phyloP scores from a whole-genome alignment of 1,140 invertebrate species.

The Drosophila virilis region DNA sequence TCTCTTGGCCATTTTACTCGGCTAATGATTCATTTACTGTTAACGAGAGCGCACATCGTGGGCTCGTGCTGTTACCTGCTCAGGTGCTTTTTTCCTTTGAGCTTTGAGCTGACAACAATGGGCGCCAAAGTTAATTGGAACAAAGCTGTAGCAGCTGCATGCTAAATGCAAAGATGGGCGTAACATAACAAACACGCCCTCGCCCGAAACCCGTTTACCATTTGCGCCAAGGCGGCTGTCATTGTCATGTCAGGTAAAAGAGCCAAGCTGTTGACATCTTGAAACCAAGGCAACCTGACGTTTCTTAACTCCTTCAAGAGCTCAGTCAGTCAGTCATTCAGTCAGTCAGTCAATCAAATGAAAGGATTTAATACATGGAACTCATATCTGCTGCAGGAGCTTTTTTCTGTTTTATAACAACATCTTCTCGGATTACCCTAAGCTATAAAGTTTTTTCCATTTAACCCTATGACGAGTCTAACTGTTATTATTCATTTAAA shows the following conservation, averaged over 20 bases:
- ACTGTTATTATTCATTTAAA: slow-evolving; percentile 2
- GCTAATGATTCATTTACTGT: slow-evolving; percentile 64
- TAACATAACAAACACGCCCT: slow-evolving; percentile 3
- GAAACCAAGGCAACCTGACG: slow-evolving; percentile 10
- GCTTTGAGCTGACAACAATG: slow-evolving; percentile 52
- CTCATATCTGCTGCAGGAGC: too few relatives aligned
- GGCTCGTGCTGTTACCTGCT: slow-evolving; percentile 1
- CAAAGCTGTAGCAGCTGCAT: slow-evolving; percentile 42
- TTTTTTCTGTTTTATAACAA: neutral
- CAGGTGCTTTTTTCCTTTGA: slow-evolving; percentile 7
- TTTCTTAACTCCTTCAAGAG: neutral
- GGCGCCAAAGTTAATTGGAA: slow-evolving; percentile 65
- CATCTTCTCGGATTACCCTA: neutral
- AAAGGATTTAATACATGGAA: neutral
- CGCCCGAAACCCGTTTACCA: neutral
- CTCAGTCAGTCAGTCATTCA: neutral
- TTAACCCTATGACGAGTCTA: neutral
- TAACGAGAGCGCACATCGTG: slow-evolving; percentile 28
- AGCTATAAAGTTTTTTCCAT: too few relatives aligned
- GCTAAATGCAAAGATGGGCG: slow-evolving; percentile 15
- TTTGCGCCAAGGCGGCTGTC: slow-evolving; percentile 8
- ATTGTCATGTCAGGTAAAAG: slow-evolving; percentile 34
- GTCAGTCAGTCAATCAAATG: too few relatives aligned
- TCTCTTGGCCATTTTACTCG: slow-evolving; percentile 45
- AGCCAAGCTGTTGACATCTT: slow-evolving; percentile 41